These are phyloP conservation scores for Morelia viridis DNA, from an alignment of 2,797 vertebrate species.

Conservation along the genomic window DNA sequence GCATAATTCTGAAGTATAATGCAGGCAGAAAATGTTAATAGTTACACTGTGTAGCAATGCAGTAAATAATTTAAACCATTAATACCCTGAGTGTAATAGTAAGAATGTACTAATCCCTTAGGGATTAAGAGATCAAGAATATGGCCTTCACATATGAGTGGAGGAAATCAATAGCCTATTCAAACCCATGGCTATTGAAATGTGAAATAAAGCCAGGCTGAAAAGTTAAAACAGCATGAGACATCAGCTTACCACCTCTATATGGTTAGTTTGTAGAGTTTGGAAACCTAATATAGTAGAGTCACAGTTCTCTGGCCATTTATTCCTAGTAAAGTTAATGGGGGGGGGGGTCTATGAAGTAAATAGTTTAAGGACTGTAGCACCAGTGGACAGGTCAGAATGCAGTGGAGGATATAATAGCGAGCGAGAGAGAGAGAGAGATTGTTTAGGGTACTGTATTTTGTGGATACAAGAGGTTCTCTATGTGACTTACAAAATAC, in stretches of 20 bases:
- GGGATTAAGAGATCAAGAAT: constrained; percentile 6
- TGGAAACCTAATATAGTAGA: constrained; percentile 7
- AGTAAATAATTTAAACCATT: neutral
- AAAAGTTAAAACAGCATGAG: neutral
- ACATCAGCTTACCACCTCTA: accelerated
- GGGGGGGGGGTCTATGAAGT: neutral
- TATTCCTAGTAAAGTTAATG: neutral
- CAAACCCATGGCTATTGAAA: constrained; percentile 1
- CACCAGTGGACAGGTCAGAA: neutral
- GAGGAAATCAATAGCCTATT: constrained; percentile 19
- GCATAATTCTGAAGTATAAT: neutral
- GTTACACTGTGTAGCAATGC: constrained; percentile 5
- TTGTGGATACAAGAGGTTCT: neutral
- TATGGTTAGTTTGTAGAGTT: neutral
- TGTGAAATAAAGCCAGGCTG: neutral
- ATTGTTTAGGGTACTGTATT: neutral
- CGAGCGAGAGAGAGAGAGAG: too few species aligned
- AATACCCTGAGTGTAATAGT: neutral
- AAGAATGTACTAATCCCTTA: constrained; percentile 4
- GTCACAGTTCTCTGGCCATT: neutral
- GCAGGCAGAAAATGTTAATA: neutral
- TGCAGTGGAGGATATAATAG: accelerated
- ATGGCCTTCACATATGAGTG: neutral
- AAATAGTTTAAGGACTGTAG: neutral
- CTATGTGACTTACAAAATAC: neutral